Evolutionary conservation across 1,140 invertebrate genomes (phyloP).

Genomic region (Drosophila pectinifera): DNA sequence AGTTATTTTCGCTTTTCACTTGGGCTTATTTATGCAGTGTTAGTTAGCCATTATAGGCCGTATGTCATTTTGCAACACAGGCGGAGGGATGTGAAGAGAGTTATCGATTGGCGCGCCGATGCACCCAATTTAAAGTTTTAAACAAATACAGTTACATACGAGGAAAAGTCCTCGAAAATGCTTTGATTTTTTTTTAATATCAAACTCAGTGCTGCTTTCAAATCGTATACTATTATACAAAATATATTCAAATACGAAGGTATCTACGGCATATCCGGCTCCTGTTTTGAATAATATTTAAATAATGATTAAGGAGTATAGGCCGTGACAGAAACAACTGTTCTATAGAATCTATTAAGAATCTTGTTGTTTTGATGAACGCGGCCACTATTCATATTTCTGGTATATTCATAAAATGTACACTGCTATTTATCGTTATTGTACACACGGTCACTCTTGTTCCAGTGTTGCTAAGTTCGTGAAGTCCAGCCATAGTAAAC

Average conservation of each 20-base stretch:
- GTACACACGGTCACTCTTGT: conserved; percentile 1
- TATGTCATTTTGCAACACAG: conserved; percentile 4
- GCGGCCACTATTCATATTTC: neutral
- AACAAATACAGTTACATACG: too few species aligned
- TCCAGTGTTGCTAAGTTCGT: conserved; percentile 2
- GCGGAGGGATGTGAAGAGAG: neutral
- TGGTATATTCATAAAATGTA: neutral
- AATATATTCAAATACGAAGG: too few species aligned
- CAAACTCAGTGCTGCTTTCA: too few species aligned
- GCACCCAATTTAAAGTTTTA: neutral
- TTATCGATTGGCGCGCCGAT: neutral
- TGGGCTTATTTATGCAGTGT: conserved; percentile 10
- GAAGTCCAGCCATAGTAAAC: conserved; percentile 36
- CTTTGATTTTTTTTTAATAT: too few species aligned
- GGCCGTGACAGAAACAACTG: neutral
- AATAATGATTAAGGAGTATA: too few species aligned
- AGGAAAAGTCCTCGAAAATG: too few species aligned
- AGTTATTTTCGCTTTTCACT: conserved; percentile 68
- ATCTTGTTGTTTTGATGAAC: neutral
- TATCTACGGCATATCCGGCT: too few species aligned
- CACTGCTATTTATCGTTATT: neutral
- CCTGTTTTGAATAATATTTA: too few species aligned
- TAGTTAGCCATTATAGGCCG: neutral
- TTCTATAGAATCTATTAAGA: neutral
- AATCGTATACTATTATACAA: too few species aligned